Conservation (phyloP, 2,113 vertebrate genomes). For the Physeter macrocephalus region DNA sequence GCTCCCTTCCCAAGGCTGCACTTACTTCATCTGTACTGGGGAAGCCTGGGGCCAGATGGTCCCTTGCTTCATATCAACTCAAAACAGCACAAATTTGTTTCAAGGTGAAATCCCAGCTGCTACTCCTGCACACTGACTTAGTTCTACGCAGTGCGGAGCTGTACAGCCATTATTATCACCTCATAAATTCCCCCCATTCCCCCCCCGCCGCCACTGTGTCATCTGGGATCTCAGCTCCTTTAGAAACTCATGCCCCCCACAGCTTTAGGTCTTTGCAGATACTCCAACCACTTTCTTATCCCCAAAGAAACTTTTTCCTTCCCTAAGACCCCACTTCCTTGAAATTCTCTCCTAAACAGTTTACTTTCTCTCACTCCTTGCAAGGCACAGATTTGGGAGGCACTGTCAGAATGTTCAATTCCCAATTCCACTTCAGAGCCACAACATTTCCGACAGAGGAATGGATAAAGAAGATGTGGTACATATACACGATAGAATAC, state of each 20-base stretch:
- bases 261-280: background rate
- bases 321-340: background rate
- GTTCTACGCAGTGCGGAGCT: background rate
- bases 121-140: background rate
- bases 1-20: background rate
- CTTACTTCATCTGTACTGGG: background rate
- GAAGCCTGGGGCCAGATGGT: background rate
- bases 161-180: background rate
- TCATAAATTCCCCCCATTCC: background rate
- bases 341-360: background rate
- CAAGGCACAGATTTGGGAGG: background rate
- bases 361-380: background rate
- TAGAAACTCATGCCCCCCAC: background rate
- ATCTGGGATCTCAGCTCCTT: background rate
- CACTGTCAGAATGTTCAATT: background rate
- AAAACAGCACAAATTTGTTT: background rate
- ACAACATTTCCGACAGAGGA: too few species aligned
- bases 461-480: too few species aligned
- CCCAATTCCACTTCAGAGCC: background rate
- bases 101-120: background rate
- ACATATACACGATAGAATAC: too few species aligned
- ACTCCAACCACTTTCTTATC: background rate
- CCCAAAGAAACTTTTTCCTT: background rate
- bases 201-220: background rate
- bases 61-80: too few species aligned